phyloP scores from a whole-genome alignment of 2,797 vertebrate genomes.

The Gallinago nigripennis region DNA sequence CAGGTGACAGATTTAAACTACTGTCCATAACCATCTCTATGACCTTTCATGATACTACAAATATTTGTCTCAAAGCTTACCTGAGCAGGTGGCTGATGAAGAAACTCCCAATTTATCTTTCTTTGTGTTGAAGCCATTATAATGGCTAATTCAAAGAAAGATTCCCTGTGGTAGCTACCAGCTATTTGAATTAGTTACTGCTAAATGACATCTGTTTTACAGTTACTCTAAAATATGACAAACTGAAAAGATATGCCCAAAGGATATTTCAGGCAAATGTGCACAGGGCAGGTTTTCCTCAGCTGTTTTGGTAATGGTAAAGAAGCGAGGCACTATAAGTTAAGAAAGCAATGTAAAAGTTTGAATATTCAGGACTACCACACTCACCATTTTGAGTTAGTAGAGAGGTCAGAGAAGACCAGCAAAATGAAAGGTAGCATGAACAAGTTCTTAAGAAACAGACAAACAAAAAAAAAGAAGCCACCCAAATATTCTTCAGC shows the following conservation, averaged over 20 bases:
- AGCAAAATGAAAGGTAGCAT: neutral
- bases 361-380: neutral
- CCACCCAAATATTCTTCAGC: neutral
- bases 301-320: neutral
- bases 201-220: neutral
- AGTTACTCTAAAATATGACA: neutral
- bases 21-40: neutral
- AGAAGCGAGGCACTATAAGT: rapidly evolving
- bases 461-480: neutral
- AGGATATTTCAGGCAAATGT: neutral
- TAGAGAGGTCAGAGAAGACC: neutral
- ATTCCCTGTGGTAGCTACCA: neutral
- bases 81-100: neutral
- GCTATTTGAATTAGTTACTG: neutral
- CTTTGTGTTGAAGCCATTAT: neutral
- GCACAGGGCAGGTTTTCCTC: neutral
- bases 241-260: neutral
- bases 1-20: neutral
- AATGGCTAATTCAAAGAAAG: neutral
- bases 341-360: neutral
- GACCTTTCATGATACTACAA: neutral
- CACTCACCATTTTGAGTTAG: neutral
- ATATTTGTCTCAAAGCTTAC: neutral
- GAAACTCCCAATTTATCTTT: neutral
- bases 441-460: neutral